Conservation (phyloP, 2,888 invertebrate genomes). For the Cremastinae sp. region DNA sequence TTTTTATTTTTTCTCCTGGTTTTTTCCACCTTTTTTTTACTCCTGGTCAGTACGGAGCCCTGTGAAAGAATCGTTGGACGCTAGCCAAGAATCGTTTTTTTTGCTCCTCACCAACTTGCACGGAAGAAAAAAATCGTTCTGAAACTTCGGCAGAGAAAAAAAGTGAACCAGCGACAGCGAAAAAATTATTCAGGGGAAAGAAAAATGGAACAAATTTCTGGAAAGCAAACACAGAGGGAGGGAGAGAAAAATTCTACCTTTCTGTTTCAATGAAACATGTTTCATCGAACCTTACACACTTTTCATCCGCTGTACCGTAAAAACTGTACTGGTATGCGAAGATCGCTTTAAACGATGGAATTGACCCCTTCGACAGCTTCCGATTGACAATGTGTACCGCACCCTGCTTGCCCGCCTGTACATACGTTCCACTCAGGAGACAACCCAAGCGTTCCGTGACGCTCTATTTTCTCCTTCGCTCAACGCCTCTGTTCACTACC, state of each 20-base stretch:
- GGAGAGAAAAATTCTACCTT: neutral
- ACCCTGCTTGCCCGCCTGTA: too few species aligned
- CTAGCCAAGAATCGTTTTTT: conserved; percentile 45
- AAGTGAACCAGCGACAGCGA: neutral
- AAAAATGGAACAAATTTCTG: neutral
- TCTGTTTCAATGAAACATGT: conserved; percentile 9
- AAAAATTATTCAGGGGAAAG: neutral
- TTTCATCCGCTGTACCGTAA: conserved; percentile 25
- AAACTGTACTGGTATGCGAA: conserved; percentile 31
- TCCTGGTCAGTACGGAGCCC: conserved; percentile 30
- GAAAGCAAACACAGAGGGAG: neutral
- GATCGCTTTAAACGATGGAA: conserved; percentile 60
- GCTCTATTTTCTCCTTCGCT: conserved; percentile 59
- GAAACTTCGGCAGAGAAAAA: neutral
- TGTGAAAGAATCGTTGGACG: conserved; percentile 33
- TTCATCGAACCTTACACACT: conserved; percentile 2
- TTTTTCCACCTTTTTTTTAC: neutral
- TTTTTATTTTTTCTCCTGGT: neutral
- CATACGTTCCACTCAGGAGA: conserved; percentile 57
- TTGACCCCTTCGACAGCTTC: conserved; percentile 47
- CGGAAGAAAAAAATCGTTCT: conserved; percentile 6
- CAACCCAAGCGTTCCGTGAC: conserved; percentile 61
- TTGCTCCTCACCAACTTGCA: too few species aligned
- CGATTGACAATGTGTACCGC: conserved; percentile 33
- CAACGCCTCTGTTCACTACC: conserved; percentile 17